phyloP scores from a whole-genome alignment of 1,140 invertebrate genomes.

The Drosophila takahashii region DNA sequence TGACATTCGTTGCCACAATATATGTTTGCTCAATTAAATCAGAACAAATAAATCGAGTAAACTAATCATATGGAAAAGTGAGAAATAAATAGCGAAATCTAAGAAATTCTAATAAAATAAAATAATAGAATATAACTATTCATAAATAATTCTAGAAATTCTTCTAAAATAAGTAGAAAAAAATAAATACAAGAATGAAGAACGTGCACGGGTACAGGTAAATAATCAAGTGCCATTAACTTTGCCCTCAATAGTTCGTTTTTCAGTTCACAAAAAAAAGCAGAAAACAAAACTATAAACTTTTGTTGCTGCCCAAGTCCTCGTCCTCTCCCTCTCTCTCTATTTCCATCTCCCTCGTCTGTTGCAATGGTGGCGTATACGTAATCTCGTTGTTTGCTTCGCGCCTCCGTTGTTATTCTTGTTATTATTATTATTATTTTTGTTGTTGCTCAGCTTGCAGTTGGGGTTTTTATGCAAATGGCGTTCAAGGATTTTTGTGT shows the following conservation, averaged over 20 bases:
- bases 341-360: conserved; percentile 27
- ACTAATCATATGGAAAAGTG: neutral
- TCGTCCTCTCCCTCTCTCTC: conserved; percentile 1
- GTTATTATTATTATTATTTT: conserved; percentile 7
- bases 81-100: neutral
- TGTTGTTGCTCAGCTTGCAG: conserved; percentile 46
- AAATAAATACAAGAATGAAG: neutral
- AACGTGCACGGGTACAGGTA: conserved; percentile 6
- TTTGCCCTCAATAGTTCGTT: conserved; percentile 35
- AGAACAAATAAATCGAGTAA: conserved; percentile 5
- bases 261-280: conserved; percentile 12
- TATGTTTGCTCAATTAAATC: conserved; percentile 27
- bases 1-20: conserved; percentile 57
- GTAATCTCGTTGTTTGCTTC: conserved; percentile 70
- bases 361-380: conserved; percentile 76
- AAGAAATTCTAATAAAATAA: neutral
- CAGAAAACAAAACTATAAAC: neutral
- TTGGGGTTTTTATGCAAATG: conserved; percentile 75
- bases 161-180: too few relatives aligned
- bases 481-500: conserved; percentile 84
- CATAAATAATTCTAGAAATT: too few relatives aligned
- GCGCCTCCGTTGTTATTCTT: conserved; percentile 24
- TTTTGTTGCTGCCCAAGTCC: conserved; percentile 22
- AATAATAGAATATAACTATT: neutral
- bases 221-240: conserved; percentile 18